Evolutionary conservation across 1,140 invertebrate genomes (phyloP).

Genomic region (Lordiphosa clarofinis): DNA sequence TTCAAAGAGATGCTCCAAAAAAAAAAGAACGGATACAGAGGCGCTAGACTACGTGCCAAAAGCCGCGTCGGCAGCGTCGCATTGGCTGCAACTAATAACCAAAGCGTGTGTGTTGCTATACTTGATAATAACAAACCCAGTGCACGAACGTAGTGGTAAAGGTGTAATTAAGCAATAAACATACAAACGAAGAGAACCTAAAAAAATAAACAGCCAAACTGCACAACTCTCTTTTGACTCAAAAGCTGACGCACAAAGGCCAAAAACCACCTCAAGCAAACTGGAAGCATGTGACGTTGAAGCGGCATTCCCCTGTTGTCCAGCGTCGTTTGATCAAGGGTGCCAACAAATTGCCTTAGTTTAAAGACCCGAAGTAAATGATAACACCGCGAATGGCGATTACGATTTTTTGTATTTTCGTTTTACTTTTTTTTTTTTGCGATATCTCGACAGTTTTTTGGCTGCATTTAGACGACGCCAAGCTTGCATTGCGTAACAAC

Average conservation of each 20-base stretch:
- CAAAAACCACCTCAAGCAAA: slow-evolving; percentile 12
- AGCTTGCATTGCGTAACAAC: slow-evolving; percentile 37
- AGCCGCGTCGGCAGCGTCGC: slow-evolving; percentile 40
- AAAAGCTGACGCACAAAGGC: slow-evolving; percentile 58
- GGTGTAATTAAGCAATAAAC: slow-evolving; percentile 56
- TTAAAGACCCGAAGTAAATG: not conserved
- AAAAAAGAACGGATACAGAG: slow-evolving; percentile 21
- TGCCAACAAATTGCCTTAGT: slow-evolving; percentile 2
- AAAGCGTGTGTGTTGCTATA: slow-evolving; percentile 8
- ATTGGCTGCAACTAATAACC: slow-evolving; percentile 26
- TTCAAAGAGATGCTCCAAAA: slow-evolving; percentile 42
- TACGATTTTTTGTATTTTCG: slow-evolving; percentile 1
- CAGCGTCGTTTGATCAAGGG: not conserved
- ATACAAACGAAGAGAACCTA: slow-evolving; percentile 8
- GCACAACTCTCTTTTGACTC: slow-evolving; percentile 13
- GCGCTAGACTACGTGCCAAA: slow-evolving; percentile 58
- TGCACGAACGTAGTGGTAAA: slow-evolving; percentile 11
- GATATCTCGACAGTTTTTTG: slow-evolving; percentile 8
- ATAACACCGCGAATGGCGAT: slow-evolving; percentile 2
- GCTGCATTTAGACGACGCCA: slow-evolving; percentile 27
- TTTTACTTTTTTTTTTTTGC: slow-evolving; percentile 4
- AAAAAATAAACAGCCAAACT: slow-evolving; percentile 7
- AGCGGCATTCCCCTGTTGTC: slow-evolving; percentile 1
- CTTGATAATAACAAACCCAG: slow-evolving; percentile 38
- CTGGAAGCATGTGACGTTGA: slow-evolving; percentile 47